These are phyloP conservation scores for Coleophora deauratella DNA, from an alignment of 2,888 invertebrate genomes.

Conservation along the genomic window DNA sequence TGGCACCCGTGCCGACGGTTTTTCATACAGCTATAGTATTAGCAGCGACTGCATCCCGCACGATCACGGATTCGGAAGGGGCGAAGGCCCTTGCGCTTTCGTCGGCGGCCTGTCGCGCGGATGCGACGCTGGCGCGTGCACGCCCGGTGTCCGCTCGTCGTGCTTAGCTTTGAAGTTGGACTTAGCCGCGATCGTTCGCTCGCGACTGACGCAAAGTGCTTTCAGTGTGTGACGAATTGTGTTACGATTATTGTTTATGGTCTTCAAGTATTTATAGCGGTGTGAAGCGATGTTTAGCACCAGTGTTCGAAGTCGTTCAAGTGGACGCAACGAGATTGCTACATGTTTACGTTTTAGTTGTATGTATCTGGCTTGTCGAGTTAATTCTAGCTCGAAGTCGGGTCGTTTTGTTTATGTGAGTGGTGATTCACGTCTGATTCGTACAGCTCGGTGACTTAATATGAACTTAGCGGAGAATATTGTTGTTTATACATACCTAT, in stretches of 20 bases:
- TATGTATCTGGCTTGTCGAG: slow-evolving; percentile 28
- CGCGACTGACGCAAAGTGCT: slow-evolving; percentile 22
- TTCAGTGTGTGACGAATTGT: slow-evolving; percentile 46
- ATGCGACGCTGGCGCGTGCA: slow-evolving; percentile 64
- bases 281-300: slow-evolving; percentile 32
- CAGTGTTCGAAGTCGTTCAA: slow-evolving; percentile 28
- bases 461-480: slow-evolving; percentile 21
- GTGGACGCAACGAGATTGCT: slow-evolving; percentile 41
- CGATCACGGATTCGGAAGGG: slow-evolving; percentile 69
- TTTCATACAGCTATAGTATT: slow-evolving; percentile 49
- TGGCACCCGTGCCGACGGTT: slow-evolving; percentile 61
- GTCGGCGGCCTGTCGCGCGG: slow-evolving; percentile 55
- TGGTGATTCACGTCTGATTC: slow-evolving; percentile 45
- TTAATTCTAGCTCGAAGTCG: slow-evolving; percentile 40
- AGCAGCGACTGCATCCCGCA: slow-evolving; percentile 63
- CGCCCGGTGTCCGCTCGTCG: slow-evolving; percentile 43
- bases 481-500: too few relatives aligned
- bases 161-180: slow-evolving; percentile 10
- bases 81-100: slow-evolving; percentile 62
- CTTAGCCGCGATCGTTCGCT: slow-evolving; percentile 23
- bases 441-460: slow-evolving; percentile 30
- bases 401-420: slow-evolving; percentile 48
- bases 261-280: slow-evolving; percentile 52
- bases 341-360: slow-evolving; percentile 53
- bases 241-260: slow-evolving; percentile 53